Evolutionary conservation across 2,797 vertebrate species (phyloP).

Genomic region (Setipinna tenuifilis): DNA sequence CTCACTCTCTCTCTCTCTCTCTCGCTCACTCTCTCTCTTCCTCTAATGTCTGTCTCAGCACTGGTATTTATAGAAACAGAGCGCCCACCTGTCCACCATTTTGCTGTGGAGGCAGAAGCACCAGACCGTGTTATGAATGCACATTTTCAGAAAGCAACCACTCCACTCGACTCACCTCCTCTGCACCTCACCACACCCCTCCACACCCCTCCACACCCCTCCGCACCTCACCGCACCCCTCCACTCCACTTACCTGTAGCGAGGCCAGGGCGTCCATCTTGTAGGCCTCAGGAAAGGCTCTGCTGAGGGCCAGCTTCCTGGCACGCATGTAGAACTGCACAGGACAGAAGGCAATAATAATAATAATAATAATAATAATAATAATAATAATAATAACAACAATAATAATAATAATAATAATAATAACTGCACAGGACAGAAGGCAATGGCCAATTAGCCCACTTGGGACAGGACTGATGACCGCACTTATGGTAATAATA

Average conservation of each 20-base stretch:
- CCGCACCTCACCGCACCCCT: background rate
- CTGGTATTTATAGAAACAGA: constrained; percentile 7
- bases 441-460: background rate
- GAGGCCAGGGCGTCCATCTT: constrained; percentile 79
- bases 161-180: too few species aligned
- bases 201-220: background rate
- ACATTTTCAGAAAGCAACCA: background rate
- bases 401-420: constrained; percentile 5
- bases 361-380: background rate
- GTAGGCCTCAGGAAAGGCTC: constrained; percentile 90
- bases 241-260: constrained; percentile 73
- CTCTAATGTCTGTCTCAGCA: background rate
- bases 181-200: background rate
- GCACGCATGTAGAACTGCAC: constrained; percentile 90
- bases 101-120: background rate
- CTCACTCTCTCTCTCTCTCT: background rate
- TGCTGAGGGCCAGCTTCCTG: constrained; percentile 87
- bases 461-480: background rate
- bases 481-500: background rate
- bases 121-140: constrained; percentile 19
- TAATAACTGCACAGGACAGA: too few species aligned
- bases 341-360: constrained; percentile 18
- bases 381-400: too few species aligned
- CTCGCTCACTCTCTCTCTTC: background rate
- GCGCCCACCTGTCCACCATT: background rate